Evolutionary conservation across 1,140 invertebrate species (phyloP), one percentile per base, ranked within the genome.

Genomic region (Vollenhovia emeryi): DNA sequence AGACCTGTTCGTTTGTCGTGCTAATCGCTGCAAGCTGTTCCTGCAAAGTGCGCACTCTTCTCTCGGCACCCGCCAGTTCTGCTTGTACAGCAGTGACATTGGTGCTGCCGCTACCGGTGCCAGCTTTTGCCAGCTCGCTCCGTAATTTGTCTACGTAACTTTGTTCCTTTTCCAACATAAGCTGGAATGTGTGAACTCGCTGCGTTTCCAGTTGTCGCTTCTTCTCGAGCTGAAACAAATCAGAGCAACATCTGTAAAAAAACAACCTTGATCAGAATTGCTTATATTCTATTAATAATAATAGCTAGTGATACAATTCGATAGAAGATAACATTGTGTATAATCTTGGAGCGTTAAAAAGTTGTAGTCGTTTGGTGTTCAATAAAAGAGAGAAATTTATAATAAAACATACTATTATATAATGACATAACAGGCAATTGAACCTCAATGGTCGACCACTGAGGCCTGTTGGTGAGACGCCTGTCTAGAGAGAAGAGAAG

Each of bases 161-260:
- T 91, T 97, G 96, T 89, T 98, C 97, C 89, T 98, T 96, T 88
- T 98, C 97, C 89, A 98, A 94, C 97, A 98, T 98, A 84, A 97
- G 95, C 84, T 97, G 96, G 78, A 98, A 96, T 11, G 97, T 98
- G 88, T 97, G 95, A 18, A 97, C 96, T 89, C 97, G 96, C 78
- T 97, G 96, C 59, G 96, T 96, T 91, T 97, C 97, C 88, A 98
- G 93, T 93, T 98, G 97, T 11, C 96, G 96, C 73, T 97, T 96
- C 90, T 98, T 98, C 89, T 97, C 97, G 80, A 96, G 96, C 97
- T 98, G 95, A 94, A 45, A 45, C n/a, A 92, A 45, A 87, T 18
- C 24, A 68, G 71, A 84, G 45, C 50, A 5, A 69, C 2, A 24
- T 9, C 6, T 6, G 0, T 62, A 7, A 15, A 3, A 0, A n/a